Evolutionary conservation across 2,113 vertebrate species (phyloP), one percentile per base, ranked within the genome.

Genomic region (Cettia cetti): DNA sequence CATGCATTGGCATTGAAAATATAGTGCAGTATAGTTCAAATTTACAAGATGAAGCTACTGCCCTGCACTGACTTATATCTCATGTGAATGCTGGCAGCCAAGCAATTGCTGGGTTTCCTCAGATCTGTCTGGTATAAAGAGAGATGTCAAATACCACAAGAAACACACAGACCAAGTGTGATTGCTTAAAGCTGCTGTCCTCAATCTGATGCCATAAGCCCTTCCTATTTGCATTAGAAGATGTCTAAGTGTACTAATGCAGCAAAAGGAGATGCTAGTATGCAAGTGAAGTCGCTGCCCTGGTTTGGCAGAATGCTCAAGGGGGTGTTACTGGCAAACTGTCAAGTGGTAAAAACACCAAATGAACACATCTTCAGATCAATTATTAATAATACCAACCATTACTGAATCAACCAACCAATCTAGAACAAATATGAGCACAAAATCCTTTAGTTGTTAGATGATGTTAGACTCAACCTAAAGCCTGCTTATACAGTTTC

Each of bases 1-100:
- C 23, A 42, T 22, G 47, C 45, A 75, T 5, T 61, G 31, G 18
- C 39, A 84, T 2, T 74, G 37, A 60, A 87, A 83, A 77, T 33
- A 57, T 0, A 45, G 49, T 20, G n/a, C 24, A 16, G 30, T 13
- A 31, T 9, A 60, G 15, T 5, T 27, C 13, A 66, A 26, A 33
- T 26, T 61, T 50, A 31, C 23, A 44, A 74, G 37, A 42, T 3
- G 1, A 85, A 70, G 42, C 15, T 57, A 44, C 24, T 15, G 7
- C 52, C 42, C 22, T 52, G 56, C 15, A 52, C n/a, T 49, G 8
- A 6, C 11, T 57, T 42, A 5, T 22, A 26, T 8, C 42, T 61
- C 71, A 19, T 1, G 0, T 0, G 1, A 42, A 39, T 5, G 26
- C 8, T 37, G 31, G 53, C 44, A 82, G 39, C 10, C 57, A 60